Evolutionary conservation across 2,113 vertebrate species (phyloP).

Genomic region (Indicator indicator): DNA sequence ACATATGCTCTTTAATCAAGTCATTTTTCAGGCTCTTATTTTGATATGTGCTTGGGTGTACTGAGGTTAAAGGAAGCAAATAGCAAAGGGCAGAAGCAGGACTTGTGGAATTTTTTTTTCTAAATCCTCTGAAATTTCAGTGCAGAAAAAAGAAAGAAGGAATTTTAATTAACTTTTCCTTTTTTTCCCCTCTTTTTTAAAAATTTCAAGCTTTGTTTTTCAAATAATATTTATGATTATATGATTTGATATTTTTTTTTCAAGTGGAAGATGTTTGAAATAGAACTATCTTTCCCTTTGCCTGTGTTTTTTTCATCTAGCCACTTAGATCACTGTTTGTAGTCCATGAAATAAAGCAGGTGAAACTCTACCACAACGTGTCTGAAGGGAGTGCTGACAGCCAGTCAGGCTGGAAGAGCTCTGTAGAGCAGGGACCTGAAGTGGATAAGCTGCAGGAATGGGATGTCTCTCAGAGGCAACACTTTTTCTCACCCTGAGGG

Average conservation of each 20-base stretch:
- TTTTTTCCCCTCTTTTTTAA: not conserved
- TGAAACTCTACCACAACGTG: not conserved
- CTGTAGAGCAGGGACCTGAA: not conserved
- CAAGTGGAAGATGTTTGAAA: not conserved
- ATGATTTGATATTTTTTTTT: not conserved
- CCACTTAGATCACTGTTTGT: not conserved
- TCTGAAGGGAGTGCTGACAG: not conserved
- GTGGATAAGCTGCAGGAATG: not conserved
- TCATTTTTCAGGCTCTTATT: not conserved
- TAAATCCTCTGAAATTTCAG: not conserved
- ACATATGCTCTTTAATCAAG: not conserved
- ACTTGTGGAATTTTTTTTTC: not conserved
- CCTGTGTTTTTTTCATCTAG: not conserved
- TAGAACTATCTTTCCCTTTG: not conserved
- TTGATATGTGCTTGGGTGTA: not conserved
- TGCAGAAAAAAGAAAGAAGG: not conserved
- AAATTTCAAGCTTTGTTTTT: not conserved
- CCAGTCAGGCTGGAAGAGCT: not conserved
- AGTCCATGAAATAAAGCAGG: not conserved
- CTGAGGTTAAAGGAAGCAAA: not conserved
- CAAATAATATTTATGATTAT: not conserved
- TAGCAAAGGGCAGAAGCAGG: not conserved
- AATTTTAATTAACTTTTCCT: not conserved
- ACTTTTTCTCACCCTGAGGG: not conserved
- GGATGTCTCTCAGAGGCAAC: not conserved